Evolutionary conservation across 2,113 vertebrate genomes (phyloP).

Genomic region (Thunnus maccoyii): DNA sequence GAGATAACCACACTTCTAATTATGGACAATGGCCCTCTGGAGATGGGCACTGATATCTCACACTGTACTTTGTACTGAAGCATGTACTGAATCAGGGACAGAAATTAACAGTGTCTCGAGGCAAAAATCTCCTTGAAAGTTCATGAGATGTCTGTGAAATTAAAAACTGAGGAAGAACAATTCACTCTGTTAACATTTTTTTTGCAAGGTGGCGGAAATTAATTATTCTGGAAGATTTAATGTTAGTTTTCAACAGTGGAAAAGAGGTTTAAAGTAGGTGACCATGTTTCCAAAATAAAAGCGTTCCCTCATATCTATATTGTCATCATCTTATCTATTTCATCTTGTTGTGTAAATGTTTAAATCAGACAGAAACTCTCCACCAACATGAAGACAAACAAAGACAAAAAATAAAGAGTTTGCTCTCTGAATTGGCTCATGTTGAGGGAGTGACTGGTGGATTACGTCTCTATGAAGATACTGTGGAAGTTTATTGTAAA

Average conservation of each 20-base stretch:
- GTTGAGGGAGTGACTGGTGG: too few species aligned
- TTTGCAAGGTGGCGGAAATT: background rate
- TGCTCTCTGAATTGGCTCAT: too few species aligned
- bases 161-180: constrained; percentile 1
- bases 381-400: too few species aligned
- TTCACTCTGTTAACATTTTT: background rate
- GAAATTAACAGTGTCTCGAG: constrained; percentile 44
- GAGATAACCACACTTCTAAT: constrained; percentile 75
- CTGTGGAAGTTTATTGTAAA: background rate
- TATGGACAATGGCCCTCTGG: constrained; percentile 74
- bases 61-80: constrained; percentile 57
- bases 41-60: constrained; percentile 63
- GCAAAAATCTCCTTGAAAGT: constrained; percentile 45
- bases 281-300: too few species aligned
- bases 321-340: too few species aligned
- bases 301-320: too few species aligned
- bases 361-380: too few species aligned
- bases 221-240: background rate
- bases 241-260: background rate
- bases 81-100: constrained; percentile 41
- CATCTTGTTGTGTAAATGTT: too few species aligned
- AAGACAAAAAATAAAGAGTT: too few species aligned
- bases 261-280: background rate
- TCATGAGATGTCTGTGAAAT: constrained; percentile 43
- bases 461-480: background rate